Conservation (phyloP, 2,797 vertebrate genomes). For the Salarias fasciatus region DNA sequence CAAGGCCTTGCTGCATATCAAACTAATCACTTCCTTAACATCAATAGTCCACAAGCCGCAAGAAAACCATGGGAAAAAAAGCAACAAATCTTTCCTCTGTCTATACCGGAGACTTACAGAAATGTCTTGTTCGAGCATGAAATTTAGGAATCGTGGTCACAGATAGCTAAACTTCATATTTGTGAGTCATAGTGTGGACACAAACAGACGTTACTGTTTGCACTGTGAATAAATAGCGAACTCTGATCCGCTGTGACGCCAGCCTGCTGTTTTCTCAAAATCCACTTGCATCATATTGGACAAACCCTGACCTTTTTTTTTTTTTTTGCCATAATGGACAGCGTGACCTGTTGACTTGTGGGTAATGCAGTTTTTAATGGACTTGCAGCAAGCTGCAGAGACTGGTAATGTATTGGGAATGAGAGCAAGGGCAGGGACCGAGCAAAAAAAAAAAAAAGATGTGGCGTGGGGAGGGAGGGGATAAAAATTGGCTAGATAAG, state of each 20-base stretch:
- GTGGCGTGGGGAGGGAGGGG: constrained; percentile 28
- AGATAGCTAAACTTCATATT: no score
- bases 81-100: no score
- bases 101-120: no score
- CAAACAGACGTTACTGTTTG: no score
- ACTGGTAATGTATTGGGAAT: constrained; percentile 2
- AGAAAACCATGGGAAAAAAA: no score
- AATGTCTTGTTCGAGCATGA: no score
- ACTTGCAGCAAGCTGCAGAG: constrained; percentile 53
- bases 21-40: no score
- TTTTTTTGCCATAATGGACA: constrained; percentile 62
- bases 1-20: no score
- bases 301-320: constrained; percentile 63
- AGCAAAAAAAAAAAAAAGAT: constrained; percentile 32
- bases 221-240: no score
- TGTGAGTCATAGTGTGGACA: no score
- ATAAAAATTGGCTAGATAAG: constrained; percentile 47
- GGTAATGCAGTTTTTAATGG: constrained; percentile 73
- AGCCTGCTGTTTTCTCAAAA: constrained; percentile 35
- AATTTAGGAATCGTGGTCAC: no score
- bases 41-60: no score
- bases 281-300: constrained; percentile 36
- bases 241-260: constrained; percentile 16
- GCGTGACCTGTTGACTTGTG: constrained; percentile 71
- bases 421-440: constrained; percentile 5